A percentile compares a stretch with the other conserved stretches of the same genome.
These are phyloP conservation scores for Synanthedon tipuliformis DNA, from an alignment of 2,888 invertebrate species.

Conservation along the genomic window DNA sequence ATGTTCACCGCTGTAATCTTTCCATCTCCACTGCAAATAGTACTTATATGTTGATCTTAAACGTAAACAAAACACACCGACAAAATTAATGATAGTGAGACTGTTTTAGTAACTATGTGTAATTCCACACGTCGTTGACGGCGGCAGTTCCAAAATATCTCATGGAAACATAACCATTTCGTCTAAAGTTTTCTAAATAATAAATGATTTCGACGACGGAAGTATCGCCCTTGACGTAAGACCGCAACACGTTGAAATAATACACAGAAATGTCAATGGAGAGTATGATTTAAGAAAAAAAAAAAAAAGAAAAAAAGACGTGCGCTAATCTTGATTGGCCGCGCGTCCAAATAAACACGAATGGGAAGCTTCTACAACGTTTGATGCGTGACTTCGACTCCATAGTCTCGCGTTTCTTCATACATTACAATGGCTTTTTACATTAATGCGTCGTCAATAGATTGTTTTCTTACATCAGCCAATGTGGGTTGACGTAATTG, in stretches of 20 bases:
- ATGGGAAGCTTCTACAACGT: conserved; percentile 21
- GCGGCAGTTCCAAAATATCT: conserved; percentile 47
- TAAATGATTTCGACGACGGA: conserved; percentile 44
- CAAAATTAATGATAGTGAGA: conserved; percentile 44
- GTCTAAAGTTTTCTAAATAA: conserved; percentile 50
- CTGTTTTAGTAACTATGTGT: conserved; percentile 6
- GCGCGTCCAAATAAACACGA: conserved; percentile 38
- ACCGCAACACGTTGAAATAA: conserved; percentile 22
- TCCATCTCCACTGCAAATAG: conserved; percentile 45
- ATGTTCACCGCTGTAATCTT: conserved; percentile 14
- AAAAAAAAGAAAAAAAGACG: conserved; percentile 31
- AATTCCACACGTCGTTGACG: conserved; percentile 12
- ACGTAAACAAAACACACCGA: conserved; percentile 38
- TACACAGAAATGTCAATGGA: conserved; percentile 36
- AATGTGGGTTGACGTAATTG: conserved; percentile 21
- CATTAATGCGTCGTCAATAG: conserved; percentile 10
- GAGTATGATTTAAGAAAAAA: conserved; percentile 27
- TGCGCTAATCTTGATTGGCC: conserved; percentile 19
- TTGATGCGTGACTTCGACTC: conserved; percentile 12
- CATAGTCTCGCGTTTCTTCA: not conserved
- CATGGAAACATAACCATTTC: conserved; percentile 31
- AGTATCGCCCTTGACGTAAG: conserved; percentile 41
- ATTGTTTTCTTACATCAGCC: conserved; percentile 13
- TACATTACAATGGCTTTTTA: conserved; percentile 12
- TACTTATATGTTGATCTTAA: conserved; percentile 41